phyloP scores from a whole-genome alignment of 2,888 invertebrate species.

The Diaphora mendica region DNA sequence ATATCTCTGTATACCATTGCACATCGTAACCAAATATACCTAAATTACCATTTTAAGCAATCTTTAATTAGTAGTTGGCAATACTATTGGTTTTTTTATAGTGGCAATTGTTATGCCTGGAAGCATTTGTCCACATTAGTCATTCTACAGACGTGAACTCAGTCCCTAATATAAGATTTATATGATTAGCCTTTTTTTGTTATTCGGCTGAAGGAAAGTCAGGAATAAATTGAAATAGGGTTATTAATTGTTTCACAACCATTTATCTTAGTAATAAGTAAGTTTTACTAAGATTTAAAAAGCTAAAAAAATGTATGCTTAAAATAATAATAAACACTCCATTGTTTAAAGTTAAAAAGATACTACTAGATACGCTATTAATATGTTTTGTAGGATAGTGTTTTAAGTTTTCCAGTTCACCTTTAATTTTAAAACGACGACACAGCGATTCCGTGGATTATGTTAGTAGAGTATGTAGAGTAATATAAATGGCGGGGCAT shows the following conservation, averaged over 20 bases:
- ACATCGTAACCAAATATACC: neutral
- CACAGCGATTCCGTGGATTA: neutral
- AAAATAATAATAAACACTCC: too few species aligned
- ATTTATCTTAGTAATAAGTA: too few species aligned
- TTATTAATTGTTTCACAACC: too few species aligned
- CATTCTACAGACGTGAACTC: neutral
- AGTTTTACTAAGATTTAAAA: too few species aligned
- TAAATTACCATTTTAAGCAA: neutral
- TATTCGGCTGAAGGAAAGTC: neutral
- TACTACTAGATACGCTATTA: neutral
- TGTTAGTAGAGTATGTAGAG: too few species aligned
- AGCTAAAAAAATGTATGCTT: too few species aligned
- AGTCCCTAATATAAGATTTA: neutral
- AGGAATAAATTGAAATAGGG: too few species aligned
- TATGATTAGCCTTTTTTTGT: neutral
- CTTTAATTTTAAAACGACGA: neutral
- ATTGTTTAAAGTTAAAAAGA: too few species aligned
- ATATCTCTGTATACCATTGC: neutral
- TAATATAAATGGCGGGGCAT: neutral
- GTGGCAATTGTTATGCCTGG: too few species aligned
- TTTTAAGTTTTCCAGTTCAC: slow-evolving; percentile 1
- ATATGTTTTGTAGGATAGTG: neutral
- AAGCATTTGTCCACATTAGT: too few species aligned
- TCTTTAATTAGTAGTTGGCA: neutral
- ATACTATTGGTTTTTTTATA: neutral